Percentiles rank a stretch among this genome's conserved stretches.
phyloP scores from a whole-genome alignment of 1,140 invertebrate species.

The Episyrphus balteatus region DNA sequence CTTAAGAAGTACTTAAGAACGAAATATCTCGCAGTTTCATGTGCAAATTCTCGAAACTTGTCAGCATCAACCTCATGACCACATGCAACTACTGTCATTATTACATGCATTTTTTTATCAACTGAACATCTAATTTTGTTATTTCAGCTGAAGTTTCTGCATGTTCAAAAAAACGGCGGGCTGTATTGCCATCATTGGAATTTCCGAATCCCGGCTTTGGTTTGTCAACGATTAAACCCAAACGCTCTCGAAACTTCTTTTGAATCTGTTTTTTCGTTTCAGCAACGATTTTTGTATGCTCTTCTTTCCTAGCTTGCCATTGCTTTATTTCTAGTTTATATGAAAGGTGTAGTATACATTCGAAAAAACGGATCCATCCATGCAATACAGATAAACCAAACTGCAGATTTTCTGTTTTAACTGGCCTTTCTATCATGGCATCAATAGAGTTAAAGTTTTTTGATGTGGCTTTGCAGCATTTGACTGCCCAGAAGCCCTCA shows the following conservation, averaged over 20 bases:
- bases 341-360: slow-evolving; percentile 15
- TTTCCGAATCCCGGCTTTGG: slow-evolving; percentile 28
- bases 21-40: too few species aligned
- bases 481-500: too few species aligned
- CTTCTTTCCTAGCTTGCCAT: slow-evolving; percentile 10
- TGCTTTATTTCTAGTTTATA: slow-evolving; percentile 16
- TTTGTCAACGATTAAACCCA: slow-evolving; percentile 19
- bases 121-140: slow-evolving; percentile 17
- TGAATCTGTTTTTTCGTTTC: slow-evolving; percentile 11
- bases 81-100: too few species aligned
- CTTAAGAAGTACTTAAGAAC: too few species aligned
- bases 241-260: slow-evolving; percentile 8
- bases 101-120: slow-evolving; percentile 10
- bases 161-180: slow-evolving; percentile 28
- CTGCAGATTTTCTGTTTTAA: too few species aligned
- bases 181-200: slow-evolving; percentile 35
- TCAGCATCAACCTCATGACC: too few species aligned
- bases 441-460: too few species aligned
- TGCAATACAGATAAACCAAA: too few species aligned
- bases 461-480: too few species aligned
- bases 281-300: slow-evolving; percentile 5
- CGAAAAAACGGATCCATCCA: too few species aligned
- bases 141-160: slow-evolving; percentile 18
- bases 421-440: too few species aligned
- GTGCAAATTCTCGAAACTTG: too few species aligned